Conservation (phyloP, 2,888 invertebrate genomes). For the Sisyra terminalis region DNA sequence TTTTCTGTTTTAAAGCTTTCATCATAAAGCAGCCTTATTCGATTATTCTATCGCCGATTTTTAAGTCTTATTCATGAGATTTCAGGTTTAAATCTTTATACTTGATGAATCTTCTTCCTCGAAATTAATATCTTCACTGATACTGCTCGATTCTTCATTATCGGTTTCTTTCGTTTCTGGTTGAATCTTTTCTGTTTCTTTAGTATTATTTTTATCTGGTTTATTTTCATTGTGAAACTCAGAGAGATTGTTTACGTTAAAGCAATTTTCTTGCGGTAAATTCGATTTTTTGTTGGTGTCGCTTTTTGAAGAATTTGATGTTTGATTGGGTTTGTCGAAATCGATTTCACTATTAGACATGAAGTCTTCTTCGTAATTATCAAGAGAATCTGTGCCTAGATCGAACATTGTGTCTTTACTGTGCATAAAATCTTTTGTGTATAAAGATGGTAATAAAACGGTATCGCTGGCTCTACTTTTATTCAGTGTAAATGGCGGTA, state of each 20-base stretch:
- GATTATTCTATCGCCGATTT: too few species aligned
- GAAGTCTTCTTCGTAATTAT: conserved; percentile 26
- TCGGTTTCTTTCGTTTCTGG: neutral
- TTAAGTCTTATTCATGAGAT: too few species aligned
- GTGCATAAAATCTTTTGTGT: conserved; percentile 23
- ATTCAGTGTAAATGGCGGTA: conserved; percentile 20
- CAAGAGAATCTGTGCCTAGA: conserved; percentile 17
- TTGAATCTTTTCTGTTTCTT: neutral
- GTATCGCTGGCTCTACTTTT: conserved; percentile 20
- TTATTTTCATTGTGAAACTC: too few species aligned
- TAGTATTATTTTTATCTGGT: too few species aligned
- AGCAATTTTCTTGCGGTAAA: too few species aligned
- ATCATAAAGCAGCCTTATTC: too few species aligned
- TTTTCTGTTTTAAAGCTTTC: too few species aligned
- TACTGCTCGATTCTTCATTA: neutral
- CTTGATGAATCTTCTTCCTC: neutral
- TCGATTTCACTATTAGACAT: conserved; percentile 16
- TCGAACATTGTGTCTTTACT: conserved; percentile 21
- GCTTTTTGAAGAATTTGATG: neutral
- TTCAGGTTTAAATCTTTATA: neutral
- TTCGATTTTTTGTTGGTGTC: neutral
- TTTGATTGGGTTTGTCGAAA: conserved; percentile 4
- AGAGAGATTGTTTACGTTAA: too few species aligned
- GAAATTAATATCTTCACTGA: conserved; percentile 1
- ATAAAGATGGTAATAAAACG: conserved; percentile 22